Evolutionary conservation across 2,888 invertebrate species (phyloP), one percentile per base, ranked within the genome.

Genomic region (Dasysyrphus albostriatus): DNA sequence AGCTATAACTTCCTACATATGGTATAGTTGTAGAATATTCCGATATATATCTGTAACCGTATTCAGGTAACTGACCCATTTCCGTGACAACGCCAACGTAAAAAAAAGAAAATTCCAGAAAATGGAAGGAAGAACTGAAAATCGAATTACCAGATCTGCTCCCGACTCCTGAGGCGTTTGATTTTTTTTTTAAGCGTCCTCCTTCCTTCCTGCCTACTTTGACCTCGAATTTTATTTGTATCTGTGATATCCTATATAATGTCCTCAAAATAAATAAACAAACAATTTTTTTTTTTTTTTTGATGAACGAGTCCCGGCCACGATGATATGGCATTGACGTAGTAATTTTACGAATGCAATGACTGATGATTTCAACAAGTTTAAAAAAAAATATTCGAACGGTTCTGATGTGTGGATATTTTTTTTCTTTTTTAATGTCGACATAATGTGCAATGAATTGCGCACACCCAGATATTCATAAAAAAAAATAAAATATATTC

Each of bases 11-110:
- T 1, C 32, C 32, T 37, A 24, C 39, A 47, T 19, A 39, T 47
- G 59, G 12, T 12, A 34, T 12, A 29, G 37, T 24, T 3, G 9
- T 8, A 63, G 44, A n/a, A 61, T 6, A 61, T 54, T 54, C 56
- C 56, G 56, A 10, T 58, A 24, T 24, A 24, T 24, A 12, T 14
- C 61, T 59, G 24, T 69, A 69, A 73, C 73, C 61, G 29, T 72
- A 73, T 74, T 77, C 82, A 19, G 74, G 49, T 61, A 77, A 69
- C 70, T 77, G 82, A 63, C 82, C 73, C 73, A 81, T 63, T 76
- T 82, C 82, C 73, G 42, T 80, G 74, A 74, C 51, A 74, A 61
- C 65, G 42, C 34, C 47, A 63, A 39, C 14, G 8, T 42, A 5
- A 19, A 16, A 51, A 19, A 44, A 32, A n/a, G 24, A 44, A 34